Base-by-base conservation (phyloP, 1,140 invertebrate genomes). In the Venustaconcha ellipsiformis region DNA sequence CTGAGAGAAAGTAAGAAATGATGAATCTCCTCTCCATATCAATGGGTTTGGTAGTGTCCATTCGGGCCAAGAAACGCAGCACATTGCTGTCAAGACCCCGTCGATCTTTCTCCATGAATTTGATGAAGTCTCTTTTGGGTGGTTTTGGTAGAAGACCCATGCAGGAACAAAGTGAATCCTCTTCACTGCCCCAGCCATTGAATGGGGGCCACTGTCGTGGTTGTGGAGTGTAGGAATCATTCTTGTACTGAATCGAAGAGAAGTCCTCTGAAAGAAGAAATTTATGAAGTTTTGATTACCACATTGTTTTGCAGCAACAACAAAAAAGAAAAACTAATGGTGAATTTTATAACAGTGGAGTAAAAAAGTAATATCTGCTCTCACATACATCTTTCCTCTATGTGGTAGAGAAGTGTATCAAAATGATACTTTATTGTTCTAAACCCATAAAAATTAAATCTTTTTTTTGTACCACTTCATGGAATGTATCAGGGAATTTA, bases 1-100 rank as follows among this genome's bases (percentile, higher is more conserved):
- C 95, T 78, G 92, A 92, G 63, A 97, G 89, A 87, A 92, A 96
- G 83, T 95, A 95, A 78, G 93, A 94, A 26, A 97, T 93, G 63
- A 97, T 93, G 85, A 97, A 97, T 64, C 92, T 90, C 56, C 96
- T 91, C 12, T 92, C 91, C 63, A 87, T 89, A 86, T 96, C 93
- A 71, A 93, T 93, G 1, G 92, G 92, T 69, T 93, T 92, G 72
- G 94, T 92, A 4, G 93, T 94, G 60, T 95, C 91, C 83, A 97
- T 92, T 82, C 92, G 92, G 1, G 94, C 95, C 57, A 93, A 91
- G 86, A 96, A 97, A 74, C 95, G 91, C 14, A 97, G 89, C n/a
- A 95, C 92, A 79, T 94, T 93, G 78, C 94, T 95, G 82, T 95
- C 93, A 67, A 94, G 92, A 14, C 94, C 94, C 73, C 92, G 88